phyloP scores from a whole-genome alignment of 2,797 vertebrate genomes.

The Eidolon dupreanum region DNA sequence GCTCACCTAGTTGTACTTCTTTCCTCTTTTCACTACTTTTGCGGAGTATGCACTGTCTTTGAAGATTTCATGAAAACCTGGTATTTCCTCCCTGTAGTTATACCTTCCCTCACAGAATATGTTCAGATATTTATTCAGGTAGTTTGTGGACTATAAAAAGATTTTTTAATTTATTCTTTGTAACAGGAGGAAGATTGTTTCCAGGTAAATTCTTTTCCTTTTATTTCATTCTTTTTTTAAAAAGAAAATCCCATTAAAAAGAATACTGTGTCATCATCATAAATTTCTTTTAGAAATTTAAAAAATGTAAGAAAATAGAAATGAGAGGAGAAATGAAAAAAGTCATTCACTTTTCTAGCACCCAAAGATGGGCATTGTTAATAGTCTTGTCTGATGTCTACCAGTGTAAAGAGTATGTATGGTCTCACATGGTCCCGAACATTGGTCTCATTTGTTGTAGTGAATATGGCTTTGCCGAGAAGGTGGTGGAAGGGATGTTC shows the following conservation, averaged over 20 bases:
- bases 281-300: neutral
- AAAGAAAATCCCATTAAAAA: slow-evolving; percentile 13
- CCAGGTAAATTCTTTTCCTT: neutral
- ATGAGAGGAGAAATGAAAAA: neutral
- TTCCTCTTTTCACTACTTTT: neutral
- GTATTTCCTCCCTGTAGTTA: slow-evolving; percentile 6
- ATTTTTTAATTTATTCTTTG: slow-evolving; percentile 33
- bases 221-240: neutral
- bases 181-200: neutral
- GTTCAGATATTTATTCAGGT: slow-evolving; percentile 4
- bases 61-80: neutral
- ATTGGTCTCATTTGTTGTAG: slow-evolving; percentile 81
- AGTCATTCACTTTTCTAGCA: neutral
- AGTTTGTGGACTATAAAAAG: neutral
- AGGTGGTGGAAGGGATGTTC: slow-evolving; percentile 99
- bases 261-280: neutral
- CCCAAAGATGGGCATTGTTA: neutral
- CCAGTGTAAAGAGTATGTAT: accelerated
- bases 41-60: neutral
- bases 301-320: neutral
- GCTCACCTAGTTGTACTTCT: neutral
- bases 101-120: neutral
- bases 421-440: neutral
- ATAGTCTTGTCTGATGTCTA: neutral
- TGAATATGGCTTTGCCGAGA: slow-evolving; percentile 99